Evolutionary conservation across 2,113 vertebrate species (phyloP).

Genomic region (Scartelaos histophorus): DNA sequence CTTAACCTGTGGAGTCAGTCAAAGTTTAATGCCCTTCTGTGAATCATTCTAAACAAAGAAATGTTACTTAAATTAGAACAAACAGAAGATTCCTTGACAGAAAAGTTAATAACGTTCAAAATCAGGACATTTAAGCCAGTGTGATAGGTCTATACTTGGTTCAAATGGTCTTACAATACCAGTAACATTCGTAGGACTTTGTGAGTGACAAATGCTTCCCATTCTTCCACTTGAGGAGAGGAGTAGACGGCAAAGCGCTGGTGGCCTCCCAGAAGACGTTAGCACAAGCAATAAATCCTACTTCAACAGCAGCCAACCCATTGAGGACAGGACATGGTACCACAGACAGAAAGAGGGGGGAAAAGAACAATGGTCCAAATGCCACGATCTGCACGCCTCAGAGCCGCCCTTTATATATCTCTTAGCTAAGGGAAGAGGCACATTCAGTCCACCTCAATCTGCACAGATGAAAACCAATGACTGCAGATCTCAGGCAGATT

Average conservation of each 20-base stretch:
- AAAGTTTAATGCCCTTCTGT: too few relatives aligned
- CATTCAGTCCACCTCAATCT: neutral
- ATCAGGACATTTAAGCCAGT: neutral
- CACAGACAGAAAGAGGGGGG: neutral
- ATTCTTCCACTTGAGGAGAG: neutral
- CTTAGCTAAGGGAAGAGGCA: neutral
- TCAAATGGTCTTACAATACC: neutral
- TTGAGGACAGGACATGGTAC: neutral
- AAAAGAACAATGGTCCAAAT: conserved; percentile 1
- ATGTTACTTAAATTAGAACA: too few relatives aligned
- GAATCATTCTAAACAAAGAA: too few relatives aligned
- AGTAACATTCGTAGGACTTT: neutral
- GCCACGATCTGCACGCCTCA: neutral
- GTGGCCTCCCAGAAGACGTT: neutral
- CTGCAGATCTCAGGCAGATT: too few relatives aligned
- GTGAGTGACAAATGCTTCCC: neutral
- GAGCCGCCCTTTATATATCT: neutral
- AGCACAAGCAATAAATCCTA: neutral
- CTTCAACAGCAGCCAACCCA: neutral
- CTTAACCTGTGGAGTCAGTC: too few relatives aligned
- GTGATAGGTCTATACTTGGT: neutral
- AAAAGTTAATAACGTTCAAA: neutral
- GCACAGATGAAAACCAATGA: too few relatives aligned
- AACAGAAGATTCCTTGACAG: too few relatives aligned
- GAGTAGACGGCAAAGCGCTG: neutral